Percentiles rank a stretch among this genome's conserved stretches.
These are phyloP conservation scores for Pipistrellus kuhlii DNA, from an alignment of 2,797 vertebrate genomes.

Conservation along the genomic window DNA sequence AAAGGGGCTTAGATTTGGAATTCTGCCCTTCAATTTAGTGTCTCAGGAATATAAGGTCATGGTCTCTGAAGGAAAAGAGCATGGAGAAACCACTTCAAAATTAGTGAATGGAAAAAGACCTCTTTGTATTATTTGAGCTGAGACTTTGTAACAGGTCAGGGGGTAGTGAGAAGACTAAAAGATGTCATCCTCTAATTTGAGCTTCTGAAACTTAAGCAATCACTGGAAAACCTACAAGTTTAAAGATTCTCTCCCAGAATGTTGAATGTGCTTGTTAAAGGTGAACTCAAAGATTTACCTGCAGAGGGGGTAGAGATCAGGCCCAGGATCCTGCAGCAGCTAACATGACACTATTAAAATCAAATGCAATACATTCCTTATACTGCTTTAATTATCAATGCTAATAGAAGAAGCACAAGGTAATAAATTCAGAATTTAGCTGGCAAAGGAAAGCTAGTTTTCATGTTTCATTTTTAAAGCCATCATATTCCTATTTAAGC, in stretches of 20 bases:
- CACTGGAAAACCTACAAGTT: slow-evolving; percentile 64
- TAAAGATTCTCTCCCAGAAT: slow-evolving; percentile 68
- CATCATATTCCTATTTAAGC: slow-evolving; percentile 73
- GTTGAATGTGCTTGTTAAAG: slow-evolving; percentile 77
- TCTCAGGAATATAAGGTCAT: background rate
- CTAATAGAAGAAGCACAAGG: slow-evolving; percentile 74
- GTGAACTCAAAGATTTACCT: slow-evolving; percentile 77
- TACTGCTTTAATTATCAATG: slow-evolving; percentile 79
- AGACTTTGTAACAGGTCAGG: background rate
- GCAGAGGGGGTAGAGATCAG: slow-evolving; percentile 72
- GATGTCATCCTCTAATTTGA: slow-evolving; percentile 65
- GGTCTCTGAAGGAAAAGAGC: background rate
- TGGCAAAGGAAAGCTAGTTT: slow-evolving; percentile 69
- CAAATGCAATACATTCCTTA: slow-evolving; percentile 72
- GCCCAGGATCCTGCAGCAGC: slow-evolving; percentile 66
- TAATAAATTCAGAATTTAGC: slow-evolving; percentile 75
- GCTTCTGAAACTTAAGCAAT: slow-evolving; percentile 71
- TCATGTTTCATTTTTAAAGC: slow-evolving; percentile 78
- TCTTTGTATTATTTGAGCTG: background rate
- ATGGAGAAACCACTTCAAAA: background rate
- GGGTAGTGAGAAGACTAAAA: slow-evolving; percentile 47
- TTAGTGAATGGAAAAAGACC: background rate
- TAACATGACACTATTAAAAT: slow-evolving; percentile 73
- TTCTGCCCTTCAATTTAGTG: background rate
- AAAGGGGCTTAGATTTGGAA: background rate